Conservation (phyloP, 2,113 vertebrate genomes). For the Megaleporinus macrocephalus region DNA sequence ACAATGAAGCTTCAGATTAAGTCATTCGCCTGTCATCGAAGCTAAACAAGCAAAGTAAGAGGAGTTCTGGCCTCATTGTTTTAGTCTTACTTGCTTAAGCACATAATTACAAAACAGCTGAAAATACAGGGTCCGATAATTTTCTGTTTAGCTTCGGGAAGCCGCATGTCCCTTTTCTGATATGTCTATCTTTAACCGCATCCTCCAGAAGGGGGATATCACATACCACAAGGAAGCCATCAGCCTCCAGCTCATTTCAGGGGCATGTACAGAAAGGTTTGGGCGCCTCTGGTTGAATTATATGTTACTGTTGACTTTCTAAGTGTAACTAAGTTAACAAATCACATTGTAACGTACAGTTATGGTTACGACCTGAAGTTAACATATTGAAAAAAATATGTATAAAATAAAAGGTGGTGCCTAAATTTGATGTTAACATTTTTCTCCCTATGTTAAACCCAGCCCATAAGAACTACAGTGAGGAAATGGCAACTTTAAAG, state of each 20-base stretch:
- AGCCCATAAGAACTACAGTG: too few relatives aligned
- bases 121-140: constrained; percentile 3
- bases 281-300: too few relatives aligned
- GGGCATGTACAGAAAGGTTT: neutral
- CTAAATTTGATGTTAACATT: too few relatives aligned
- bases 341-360: too few relatives aligned
- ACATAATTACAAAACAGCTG: constrained; percentile 7
- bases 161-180: constrained; percentile 1
- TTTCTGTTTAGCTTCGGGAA: constrained; percentile 22
- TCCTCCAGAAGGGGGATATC: constrained; percentile 18
- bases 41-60: neutral
- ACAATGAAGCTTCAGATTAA: neutral
- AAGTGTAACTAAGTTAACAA: too few relatives aligned
- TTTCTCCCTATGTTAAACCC: too few relatives aligned
- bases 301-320: too few relatives aligned
- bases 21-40: constrained; percentile 6
- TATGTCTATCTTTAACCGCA: neutral
- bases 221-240: constrained; percentile 20
- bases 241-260: neutral
- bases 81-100: constrained; percentile 18
- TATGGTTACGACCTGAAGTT: too few relatives aligned
- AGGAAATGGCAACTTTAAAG: too few relatives aligned
- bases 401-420: too few relatives aligned
- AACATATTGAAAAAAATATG: too few relatives aligned
- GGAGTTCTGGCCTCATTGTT: neutral